Conservation (phyloP, 2,888 invertebrate genomes). For the Dichetophora obliterata region DNA sequence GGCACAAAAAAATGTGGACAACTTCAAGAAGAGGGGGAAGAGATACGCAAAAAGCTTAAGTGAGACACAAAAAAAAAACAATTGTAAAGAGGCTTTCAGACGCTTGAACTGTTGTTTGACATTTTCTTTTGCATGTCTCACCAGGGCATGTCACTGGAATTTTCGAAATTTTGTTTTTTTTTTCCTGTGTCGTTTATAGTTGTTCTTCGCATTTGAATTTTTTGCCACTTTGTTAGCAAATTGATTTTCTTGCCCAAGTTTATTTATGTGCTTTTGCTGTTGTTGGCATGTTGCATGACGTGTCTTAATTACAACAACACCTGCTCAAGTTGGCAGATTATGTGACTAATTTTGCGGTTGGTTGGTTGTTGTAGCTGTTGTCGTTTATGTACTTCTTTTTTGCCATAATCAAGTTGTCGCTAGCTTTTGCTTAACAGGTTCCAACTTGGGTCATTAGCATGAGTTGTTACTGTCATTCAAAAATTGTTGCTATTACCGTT, state of each 20-base stretch:
- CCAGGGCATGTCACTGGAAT: background rate
- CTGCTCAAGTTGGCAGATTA: background rate
- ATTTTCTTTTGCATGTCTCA: background rate
- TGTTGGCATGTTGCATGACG: conserved; percentile 3
- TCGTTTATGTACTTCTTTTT: background rate
- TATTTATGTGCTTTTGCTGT: background rate
- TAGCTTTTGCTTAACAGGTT: background rate
- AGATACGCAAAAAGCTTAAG: background rate
- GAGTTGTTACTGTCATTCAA: background rate
- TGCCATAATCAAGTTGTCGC: background rate
- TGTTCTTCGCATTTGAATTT: too few species aligned
- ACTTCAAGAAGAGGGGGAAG: background rate
- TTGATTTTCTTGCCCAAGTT: conserved; percentile 22
- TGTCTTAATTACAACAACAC: conserved; percentile 9
- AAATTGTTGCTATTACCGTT: too few species aligned
- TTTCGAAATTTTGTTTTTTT: too few species aligned
- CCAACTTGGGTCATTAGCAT: background rate
- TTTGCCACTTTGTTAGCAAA: background rate
- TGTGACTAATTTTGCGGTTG: background rate
- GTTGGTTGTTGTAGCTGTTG: background rate
- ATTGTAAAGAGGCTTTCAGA: background rate
- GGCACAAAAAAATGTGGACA: background rate
- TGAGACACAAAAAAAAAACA: too few species aligned
- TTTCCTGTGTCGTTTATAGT: too few species aligned
- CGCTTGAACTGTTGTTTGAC: background rate